Base-by-base conservation (phyloP, 2,888 invertebrate genomes). In the Rhimphoctona megacephalus region DNA sequence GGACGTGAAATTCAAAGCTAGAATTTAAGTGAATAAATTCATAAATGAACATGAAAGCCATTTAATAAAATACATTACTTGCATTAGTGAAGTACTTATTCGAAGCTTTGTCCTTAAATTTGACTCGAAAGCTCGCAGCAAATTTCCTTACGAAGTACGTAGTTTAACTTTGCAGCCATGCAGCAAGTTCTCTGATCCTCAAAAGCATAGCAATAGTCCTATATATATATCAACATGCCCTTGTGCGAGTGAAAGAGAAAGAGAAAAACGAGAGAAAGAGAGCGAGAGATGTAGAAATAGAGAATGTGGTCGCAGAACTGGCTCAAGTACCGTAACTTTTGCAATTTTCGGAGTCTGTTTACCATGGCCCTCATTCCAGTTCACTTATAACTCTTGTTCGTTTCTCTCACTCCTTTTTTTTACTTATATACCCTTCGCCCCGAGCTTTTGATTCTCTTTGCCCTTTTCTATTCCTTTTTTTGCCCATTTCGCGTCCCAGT, bases 311-410 rank as follows among this genome's bases (percentile, higher is more conserved):
- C 67, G 61, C 54, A 11, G 74, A 81, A 84, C 78, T 81, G 74
- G 74, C 74, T 74, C 74, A 70, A 79, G 84, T 81, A 84, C 81
- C 67, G 80, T 66, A 87, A 87, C 87, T 87, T 87, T 87, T 86
- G 87, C 83, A 87, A 87, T 87, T 87, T n/a, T 86, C 87, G 81
- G 82, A 87, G 83, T 87, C 83, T 86, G 83, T 85, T 86, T 87
- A 81, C 81, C 81, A 69, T 77, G 57, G 67, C 66, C 57, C 84
- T 86, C 73, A 39, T 74, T 77, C 76, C 72, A 39, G 61, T 69
- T 80, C 79, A 25, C 81, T 77, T 76, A 25, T 76, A 57, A 61
- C 86, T 73, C 86, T 73, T 30, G 46, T 57, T 73, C 83, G 30
- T 74, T 52, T 25, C 43, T 14, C 22, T 61, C 36, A n/a, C 66